phyloP scores from a whole-genome alignment of 2,888 invertebrate genomes.

The Petrophora chlorosata region DNA sequence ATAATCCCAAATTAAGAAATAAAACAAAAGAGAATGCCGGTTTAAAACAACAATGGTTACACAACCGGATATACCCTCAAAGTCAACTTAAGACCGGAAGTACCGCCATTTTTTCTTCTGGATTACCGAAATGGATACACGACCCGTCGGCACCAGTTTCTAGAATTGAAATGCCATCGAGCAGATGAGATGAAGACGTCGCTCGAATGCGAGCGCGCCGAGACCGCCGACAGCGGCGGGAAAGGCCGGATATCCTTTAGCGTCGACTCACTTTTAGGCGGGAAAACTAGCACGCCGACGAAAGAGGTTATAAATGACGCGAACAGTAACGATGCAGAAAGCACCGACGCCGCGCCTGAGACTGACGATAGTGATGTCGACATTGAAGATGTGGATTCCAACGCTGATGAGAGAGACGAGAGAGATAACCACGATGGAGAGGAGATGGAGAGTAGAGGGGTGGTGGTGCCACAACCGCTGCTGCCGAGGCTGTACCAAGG shows the following conservation, averaged over 20 bases:
- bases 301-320: constrained; percentile 60
- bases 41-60: constrained; percentile 11
- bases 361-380: constrained; percentile 80
- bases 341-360: constrained; percentile 64
- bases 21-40: too few relatives aligned
- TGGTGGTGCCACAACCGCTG: constrained; percentile 87
- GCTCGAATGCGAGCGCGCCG: constrained; percentile 80
- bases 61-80: background rate
- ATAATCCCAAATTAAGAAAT: too few relatives aligned
- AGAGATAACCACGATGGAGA: constrained; percentile 73
- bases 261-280: constrained; percentile 86
- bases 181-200: constrained; percentile 82
- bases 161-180: constrained; percentile 62
- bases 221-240: constrained; percentile 77
- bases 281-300: constrained; percentile 58
- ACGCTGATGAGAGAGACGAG: constrained; percentile 72
- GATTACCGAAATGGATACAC: constrained; percentile 32
- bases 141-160: constrained; percentile 32
- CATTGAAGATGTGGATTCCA: constrained; percentile 76
- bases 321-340: constrained; percentile 71
- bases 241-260: constrained; percentile 89
- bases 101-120: background rate
- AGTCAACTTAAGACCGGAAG: constrained; percentile 15
- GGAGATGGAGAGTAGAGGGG: constrained; percentile 76
- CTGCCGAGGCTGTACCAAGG: constrained; percentile 84